Base-by-base conservation (phyloP, 2,888 invertebrate species). In the Brachynemurus nebulosus region DNA sequence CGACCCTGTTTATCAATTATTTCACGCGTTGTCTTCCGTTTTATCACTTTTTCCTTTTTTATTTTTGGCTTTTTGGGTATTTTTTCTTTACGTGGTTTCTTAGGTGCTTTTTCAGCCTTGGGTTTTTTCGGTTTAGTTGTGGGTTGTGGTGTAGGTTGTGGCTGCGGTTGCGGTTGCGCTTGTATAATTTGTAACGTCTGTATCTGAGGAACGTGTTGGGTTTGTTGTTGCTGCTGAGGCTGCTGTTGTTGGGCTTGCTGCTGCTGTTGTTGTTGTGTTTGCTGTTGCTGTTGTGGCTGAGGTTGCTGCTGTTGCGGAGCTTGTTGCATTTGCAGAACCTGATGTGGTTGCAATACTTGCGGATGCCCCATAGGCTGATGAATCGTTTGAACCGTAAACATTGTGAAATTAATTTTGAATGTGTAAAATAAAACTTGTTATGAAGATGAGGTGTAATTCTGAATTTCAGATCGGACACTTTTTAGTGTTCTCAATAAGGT, bases 1-100 rank as follows among this genome's bases (percentile, higher is more conserved):
- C 42, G 42, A 12, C 42, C 42, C 35, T 42, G 42, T 42, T 42
- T 42, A 14, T 42, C 42, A 7, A 42, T 42, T 14, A 42, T 42
- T 42, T 42, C 42, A 19, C 42, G 42, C 4, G 25, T 25, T 2
- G 34, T 42, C 21, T 34, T 42, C 3, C 42, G 42, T 34, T 42
- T 42, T 3, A 21, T 34, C 6, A 42, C 34, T 42, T 42, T 42
- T 21, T 42, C 42, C 21, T 42, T 42, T 19, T 42, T 42, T 11
- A 18, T 12, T 42, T 27, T 33, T 16, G 42, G 42, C 35, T 42
- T 42, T 18, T 27, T 25, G 4, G 34, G 33, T n/a, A 42, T 14
- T 42, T 34, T 33, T 42, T 42, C 42, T 34, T 42, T 42, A 17
- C 34, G 17, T 34, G 17, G 42, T 33, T 42, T 42, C 16, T 27